Conservation (phyloP, 2,797 vertebrate species). For the Columba guinea region DNA sequence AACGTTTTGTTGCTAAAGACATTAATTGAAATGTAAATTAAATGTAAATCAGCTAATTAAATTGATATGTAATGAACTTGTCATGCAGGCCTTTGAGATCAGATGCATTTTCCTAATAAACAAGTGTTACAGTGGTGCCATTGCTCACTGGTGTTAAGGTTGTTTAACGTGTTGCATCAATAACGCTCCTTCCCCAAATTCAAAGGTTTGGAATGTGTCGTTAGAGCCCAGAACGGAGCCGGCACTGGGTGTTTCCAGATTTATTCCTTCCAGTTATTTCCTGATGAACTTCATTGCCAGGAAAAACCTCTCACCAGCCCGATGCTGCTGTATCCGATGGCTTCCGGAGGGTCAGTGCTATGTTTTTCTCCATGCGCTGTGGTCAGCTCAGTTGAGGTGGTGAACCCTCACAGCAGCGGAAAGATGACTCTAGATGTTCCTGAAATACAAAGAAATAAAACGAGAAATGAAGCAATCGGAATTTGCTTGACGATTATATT, state of each 20-base stretch:
- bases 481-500: not conserved
- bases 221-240: not conserved
- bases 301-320: not conserved
- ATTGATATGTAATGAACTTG: conserved; percentile 85
- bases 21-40: conserved; percentile 88
- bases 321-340: not conserved
- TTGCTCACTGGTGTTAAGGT: conserved; percentile 63
- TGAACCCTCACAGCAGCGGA: not conserved
- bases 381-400: not conserved
- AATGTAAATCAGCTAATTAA: conserved; percentile 87
- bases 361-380: not conserved
- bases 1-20: conserved; percentile 83
- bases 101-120: conserved; percentile 80
- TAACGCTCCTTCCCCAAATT: not conserved
- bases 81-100: conserved; percentile 79
- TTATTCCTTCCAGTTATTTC: not conserved
- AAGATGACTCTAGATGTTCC: not conserved
- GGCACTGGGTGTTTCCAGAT: not conserved
- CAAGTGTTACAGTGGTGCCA: conserved; percentile 66
- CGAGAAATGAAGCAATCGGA: not conserved
- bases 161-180: conserved; percentile 19
- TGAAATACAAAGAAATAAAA: not conserved
- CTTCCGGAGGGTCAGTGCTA: not conserved
- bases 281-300: not conserved
- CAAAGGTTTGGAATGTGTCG: not conserved